These are phyloP conservation scores for Akabosia matsudoensis DNA, from an alignment of 1,140 invertebrate species.

Conservation along the genomic window DNA sequence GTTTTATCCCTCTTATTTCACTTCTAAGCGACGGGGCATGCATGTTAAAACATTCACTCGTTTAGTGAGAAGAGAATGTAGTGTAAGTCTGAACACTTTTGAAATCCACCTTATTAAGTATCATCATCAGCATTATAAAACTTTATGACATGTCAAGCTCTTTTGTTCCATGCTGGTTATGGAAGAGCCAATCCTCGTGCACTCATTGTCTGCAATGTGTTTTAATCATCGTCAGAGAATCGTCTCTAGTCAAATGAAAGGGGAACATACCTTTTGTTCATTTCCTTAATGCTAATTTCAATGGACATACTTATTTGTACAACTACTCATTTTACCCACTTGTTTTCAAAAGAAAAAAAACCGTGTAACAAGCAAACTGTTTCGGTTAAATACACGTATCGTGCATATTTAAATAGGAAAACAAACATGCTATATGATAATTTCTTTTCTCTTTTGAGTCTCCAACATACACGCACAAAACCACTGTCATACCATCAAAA, in stretches of 20 bases:
- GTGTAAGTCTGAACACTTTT: too few relatives aligned
- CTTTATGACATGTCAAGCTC: not conserved
- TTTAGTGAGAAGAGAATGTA: too few relatives aligned
- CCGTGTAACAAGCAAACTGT: not conserved
- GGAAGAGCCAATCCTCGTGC: not conserved
- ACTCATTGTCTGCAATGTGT: not conserved
- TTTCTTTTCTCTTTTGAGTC: not conserved
- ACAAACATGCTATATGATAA: not conserved
- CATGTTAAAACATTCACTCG: not conserved
- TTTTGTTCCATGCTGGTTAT: not conserved
- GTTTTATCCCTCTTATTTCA: conserved; percentile 6
- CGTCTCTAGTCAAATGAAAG: too few relatives aligned
- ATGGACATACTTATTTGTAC: not conserved
- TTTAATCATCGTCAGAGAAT: not conserved
- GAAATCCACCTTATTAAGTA: conserved; percentile 13
- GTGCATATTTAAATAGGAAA: conserved; percentile 15
- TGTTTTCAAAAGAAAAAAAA: not conserved
- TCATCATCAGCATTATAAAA: not conserved
- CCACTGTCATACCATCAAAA: not conserved
- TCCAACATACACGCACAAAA: not conserved
- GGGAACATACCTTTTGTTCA: too few relatives aligned
- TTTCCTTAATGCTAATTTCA: conserved; percentile 19
- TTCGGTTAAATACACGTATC: not conserved
- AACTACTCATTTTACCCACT: not conserved
- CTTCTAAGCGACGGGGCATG: not conserved